A percentile compares a stretch with the other conserved stretches of the same genome.
Evolutionary conservation across 2,113 vertebrate genomes (phyloP).

Genomic region (Chaetodon auriga): DNA sequence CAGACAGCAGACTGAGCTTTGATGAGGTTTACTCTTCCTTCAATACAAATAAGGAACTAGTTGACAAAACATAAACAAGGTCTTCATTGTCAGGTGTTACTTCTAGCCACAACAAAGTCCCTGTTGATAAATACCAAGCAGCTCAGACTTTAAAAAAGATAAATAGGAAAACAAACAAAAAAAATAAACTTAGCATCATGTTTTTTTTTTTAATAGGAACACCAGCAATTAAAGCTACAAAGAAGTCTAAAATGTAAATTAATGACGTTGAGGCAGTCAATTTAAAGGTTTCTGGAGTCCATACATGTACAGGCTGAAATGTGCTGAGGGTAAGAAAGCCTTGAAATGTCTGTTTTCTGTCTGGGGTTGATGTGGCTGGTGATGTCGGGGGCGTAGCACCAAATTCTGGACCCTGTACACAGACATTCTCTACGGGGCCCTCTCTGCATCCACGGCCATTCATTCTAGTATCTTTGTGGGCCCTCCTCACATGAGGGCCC

Average conservation of each 20-base stretch:
- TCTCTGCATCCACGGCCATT: too few relatives aligned
- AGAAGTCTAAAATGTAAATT: constrained; percentile 65
- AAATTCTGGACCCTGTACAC: too few relatives aligned
- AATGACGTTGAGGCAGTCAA: constrained; percentile 47
- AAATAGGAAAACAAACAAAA: constrained; percentile 58
- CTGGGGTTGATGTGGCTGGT: constrained; percentile 39
- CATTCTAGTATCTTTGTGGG: too few relatives aligned
- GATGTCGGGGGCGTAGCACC: background rate
- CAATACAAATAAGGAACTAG: constrained; percentile 62
- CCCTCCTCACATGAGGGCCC: too few relatives aligned
- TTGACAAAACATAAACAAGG: constrained; percentile 68
- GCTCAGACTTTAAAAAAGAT: constrained; percentile 63
- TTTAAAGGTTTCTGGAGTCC: constrained; percentile 46
- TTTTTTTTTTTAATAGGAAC: constrained; percentile 78
- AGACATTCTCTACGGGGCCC: too few relatives aligned
- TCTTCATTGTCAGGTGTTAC: constrained; percentile 52
- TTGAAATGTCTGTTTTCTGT: constrained; percentile 56
- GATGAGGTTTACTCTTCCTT: constrained; percentile 59
- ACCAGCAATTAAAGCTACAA: constrained; percentile 76
- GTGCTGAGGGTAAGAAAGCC: constrained; percentile 47
- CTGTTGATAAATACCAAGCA: constrained; percentile 60
- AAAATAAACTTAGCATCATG: constrained; percentile 55
- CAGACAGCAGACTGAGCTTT: constrained; percentile 42
- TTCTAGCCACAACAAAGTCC: constrained; percentile 48
- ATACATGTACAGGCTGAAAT: constrained; percentile 52